Conservation (phyloP, 2,888 invertebrate species). For the Pammene fasciana region DNA sequence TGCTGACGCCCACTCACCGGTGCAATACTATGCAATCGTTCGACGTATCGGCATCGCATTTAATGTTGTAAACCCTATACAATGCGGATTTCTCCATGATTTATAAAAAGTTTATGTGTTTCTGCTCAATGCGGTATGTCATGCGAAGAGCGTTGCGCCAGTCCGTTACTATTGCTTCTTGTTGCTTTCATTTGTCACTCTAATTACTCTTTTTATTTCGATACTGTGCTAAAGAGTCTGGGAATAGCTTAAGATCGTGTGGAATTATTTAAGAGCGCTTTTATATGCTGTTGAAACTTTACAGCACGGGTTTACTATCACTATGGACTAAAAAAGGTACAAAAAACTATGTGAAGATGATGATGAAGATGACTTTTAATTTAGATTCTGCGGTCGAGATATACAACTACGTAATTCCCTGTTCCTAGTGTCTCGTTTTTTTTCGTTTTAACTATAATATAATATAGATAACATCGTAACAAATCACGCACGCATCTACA, state of each 20-base stretch:
- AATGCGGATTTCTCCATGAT: conserved; percentile 70
- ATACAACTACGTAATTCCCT: too few relatives aligned
- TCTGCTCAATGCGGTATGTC: conserved; percentile 64
- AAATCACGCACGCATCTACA: too few relatives aligned
- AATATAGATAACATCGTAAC: too few relatives aligned
- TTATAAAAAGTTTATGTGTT: conserved; percentile 63
- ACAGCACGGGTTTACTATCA: too few relatives aligned
- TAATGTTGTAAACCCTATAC: conserved; percentile 66
- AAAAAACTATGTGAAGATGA: too few relatives aligned
- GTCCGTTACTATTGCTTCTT: conserved; percentile 53
- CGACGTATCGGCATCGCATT: conserved; percentile 77
- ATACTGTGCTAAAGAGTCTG: conserved; percentile 7
- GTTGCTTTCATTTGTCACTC: conserved; percentile 45
- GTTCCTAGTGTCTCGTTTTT: too few relatives aligned
- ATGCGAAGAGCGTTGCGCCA: conserved; percentile 68
- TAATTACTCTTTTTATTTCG: conserved; percentile 26
- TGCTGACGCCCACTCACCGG: conserved; percentile 75
- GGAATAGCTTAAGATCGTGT: conserved; percentile 11
- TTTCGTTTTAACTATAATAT: too few relatives aligned
- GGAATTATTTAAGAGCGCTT: neutral
- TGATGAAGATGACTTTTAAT: too few relatives aligned
- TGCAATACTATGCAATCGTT: conserved; percentile 74
- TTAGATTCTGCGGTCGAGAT: too few relatives aligned
- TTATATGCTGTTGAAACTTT: neutral
- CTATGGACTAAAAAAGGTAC: neutral